phyloP scores from a whole-genome alignment of 2,888 invertebrate genomes.

The Napeogenes inachia region DNA sequence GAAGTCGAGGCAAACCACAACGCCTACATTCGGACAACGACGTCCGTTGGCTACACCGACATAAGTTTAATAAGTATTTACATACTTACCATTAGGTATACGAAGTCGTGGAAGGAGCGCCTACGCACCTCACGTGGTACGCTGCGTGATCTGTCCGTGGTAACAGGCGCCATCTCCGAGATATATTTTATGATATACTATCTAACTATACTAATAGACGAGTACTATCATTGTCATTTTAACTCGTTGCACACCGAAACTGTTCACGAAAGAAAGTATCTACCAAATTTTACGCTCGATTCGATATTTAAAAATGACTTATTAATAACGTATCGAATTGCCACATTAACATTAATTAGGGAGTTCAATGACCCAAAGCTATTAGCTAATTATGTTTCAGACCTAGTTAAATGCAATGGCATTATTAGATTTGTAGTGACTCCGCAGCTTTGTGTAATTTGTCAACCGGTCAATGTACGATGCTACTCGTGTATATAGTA shows the following conservation, averaged over 20 bases:
- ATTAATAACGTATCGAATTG: conserved; percentile 39
- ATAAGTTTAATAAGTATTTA: conserved; percentile 47
- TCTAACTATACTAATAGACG: conserved; percentile 28
- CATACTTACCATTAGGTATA: conserved; percentile 43
- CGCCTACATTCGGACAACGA: conserved; percentile 49
- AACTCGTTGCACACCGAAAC: conserved; percentile 19
- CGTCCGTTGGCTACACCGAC: conserved; percentile 32
- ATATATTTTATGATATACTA: conserved; percentile 30
- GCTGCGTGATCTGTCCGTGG: conserved; percentile 34
- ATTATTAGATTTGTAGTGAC: conserved; percentile 23
- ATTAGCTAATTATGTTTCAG: conserved; percentile 43
- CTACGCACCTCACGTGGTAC: conserved; percentile 30
- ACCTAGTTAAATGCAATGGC: conserved; percentile 38
- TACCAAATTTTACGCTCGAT: conserved; percentile 40
- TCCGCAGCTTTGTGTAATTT: conserved; percentile 26
- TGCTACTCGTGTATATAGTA: conserved; percentile 18
- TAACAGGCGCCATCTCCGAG: conserved; percentile 34
- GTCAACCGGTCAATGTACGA: conserved; percentile 24
- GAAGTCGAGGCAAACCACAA: conserved; percentile 68
- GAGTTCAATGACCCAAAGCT: conserved; percentile 50
- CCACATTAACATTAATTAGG: conserved; percentile 53
- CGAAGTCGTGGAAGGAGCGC: conserved; percentile 30
- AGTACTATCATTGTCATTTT: conserved; percentile 23
- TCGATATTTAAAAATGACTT: conserved; percentile 43
- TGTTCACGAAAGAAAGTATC: conserved; percentile 33